Evolutionary conservation across 2,888 invertebrate species (phyloP).

Genomic region (Venustoraphidia nigricollis): DNA sequence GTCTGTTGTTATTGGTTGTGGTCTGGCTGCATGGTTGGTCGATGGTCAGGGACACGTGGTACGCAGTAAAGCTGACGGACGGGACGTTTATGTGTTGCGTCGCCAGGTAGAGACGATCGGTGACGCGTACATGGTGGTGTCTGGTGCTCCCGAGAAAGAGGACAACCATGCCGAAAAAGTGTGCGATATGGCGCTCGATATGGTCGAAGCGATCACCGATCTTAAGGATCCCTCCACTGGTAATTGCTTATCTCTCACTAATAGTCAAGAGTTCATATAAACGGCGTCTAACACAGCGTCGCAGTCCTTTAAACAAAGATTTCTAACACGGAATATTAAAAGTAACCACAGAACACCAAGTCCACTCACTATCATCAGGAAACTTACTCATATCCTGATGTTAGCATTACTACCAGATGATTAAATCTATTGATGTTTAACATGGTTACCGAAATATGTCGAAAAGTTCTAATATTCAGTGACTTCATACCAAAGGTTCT

Average conservation of each 20-base stretch:
- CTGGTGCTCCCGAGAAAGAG: slow-evolving; percentile 85
- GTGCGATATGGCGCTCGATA: slow-evolving; percentile 91
- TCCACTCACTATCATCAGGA: no score
- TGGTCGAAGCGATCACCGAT: slow-evolving; percentile 85
- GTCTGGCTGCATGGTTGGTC: slow-evolving; percentile 10
- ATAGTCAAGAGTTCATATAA: background rate
- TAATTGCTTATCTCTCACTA: slow-evolving; percentile 18
- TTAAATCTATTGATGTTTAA: no score
- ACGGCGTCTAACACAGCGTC: background rate
- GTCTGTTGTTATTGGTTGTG: background rate
- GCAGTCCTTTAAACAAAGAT: no score
- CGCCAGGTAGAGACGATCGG: slow-evolving; percentile 89
- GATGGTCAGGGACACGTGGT: slow-evolving; percentile 5
- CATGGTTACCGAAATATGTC: no score
- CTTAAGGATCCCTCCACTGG: slow-evolving; percentile 87
- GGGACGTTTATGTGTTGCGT: slow-evolving; percentile 11
- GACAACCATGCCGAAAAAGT: slow-evolving; percentile 82
- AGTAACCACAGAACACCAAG: background rate
- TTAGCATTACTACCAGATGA: no score
- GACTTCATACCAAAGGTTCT: no score
- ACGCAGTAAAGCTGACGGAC: slow-evolving; percentile 10
- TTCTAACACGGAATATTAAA: background rate
- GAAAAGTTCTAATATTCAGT: no score
- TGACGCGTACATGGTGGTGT: slow-evolving; percentile 96
- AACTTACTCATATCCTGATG: no score